Evolutionary conservation across 2,113 vertebrate species (phyloP).

Genomic region (Pogona vitticeps): DNA sequence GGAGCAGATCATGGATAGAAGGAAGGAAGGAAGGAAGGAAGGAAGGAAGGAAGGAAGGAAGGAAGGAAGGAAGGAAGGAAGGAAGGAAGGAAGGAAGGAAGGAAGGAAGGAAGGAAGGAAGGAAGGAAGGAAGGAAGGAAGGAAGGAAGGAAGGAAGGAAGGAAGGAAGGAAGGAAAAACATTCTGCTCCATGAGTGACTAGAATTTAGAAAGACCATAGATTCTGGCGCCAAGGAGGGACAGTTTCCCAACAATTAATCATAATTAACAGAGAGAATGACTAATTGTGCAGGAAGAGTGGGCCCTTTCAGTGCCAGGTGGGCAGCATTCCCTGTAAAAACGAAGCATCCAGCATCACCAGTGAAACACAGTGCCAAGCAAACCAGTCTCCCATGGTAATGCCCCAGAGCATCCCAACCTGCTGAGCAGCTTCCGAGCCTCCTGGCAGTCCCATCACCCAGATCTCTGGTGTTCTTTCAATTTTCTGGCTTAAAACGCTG

Average conservation of each 20-base stretch:
- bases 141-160: no score
- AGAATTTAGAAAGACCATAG: slow-evolving; percentile 39
- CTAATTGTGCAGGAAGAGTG: slow-evolving; percentile 4
- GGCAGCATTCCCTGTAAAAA: neutral
- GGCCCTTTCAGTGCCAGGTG: neutral
- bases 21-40: no score
- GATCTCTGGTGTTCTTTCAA: neutral
- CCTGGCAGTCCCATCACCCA: neutral
- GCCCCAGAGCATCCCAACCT: neutral
- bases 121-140: no score
- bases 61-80: no score
- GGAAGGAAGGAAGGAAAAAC: no score
- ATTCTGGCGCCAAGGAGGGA: slow-evolving; percentile 22
- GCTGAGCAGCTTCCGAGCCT: neutral
- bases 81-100: no score
- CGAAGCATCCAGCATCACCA: slow-evolving; percentile 1
- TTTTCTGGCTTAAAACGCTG: neutral
- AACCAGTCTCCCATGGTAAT: slow-evolving; percentile 5
- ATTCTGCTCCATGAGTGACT: slow-evolving; percentile 5
- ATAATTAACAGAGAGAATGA: slow-evolving; percentile 34
- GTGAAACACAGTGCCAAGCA: neutral
- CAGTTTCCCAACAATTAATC: slow-evolving; percentile 17
- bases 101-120: no score
- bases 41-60: no score
- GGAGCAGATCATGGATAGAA: no score